These are phyloP conservation scores for Saxidomus purpurata DNA, from an alignment of 1,140 invertebrate species.

Conservation along the genomic window DNA sequence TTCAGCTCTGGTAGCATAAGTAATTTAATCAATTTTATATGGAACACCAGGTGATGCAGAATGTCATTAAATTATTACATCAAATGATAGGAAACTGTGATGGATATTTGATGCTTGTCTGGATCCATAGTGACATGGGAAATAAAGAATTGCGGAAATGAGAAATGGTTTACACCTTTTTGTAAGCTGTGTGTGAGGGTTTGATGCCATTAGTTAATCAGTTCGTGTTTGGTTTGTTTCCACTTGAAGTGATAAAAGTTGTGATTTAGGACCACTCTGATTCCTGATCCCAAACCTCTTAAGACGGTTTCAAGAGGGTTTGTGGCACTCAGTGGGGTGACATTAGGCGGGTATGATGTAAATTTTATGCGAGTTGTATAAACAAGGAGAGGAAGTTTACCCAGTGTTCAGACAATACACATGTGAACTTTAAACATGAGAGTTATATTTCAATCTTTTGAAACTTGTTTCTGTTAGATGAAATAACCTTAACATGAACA, in stretches of 20 bases:
- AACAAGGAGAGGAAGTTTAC: slow-evolving; percentile 1
- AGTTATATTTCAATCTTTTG: slow-evolving; percentile 10
- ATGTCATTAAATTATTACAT: too few species aligned
- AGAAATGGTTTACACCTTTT: not conserved
- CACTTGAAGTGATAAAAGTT: slow-evolving; percentile 7
- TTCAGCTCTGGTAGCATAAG: too few species aligned
- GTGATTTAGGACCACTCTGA: slow-evolving; percentile 8
- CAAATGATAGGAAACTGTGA: too few species aligned
- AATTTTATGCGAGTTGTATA: not conserved
- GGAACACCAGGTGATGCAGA: too few species aligned
- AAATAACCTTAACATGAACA: too few species aligned
- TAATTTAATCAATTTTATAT: too few species aligned
- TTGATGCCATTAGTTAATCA: not conserved
- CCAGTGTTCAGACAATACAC: not conserved
- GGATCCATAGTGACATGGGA: not conserved
- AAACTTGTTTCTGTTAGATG: too few species aligned
- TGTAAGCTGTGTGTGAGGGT: not conserved
- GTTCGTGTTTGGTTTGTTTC: not conserved
- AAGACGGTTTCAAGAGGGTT: not conserved
- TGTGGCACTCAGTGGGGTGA: not conserved
- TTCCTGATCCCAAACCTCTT: not conserved
- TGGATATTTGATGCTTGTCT: not conserved
- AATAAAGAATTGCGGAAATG: not conserved
- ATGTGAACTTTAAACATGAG: not conserved
- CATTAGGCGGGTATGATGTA: not conserved